Conservation (phyloP, 2,113 vertebrate genomes). For the Ailuropoda melanoleuca region DNA sequence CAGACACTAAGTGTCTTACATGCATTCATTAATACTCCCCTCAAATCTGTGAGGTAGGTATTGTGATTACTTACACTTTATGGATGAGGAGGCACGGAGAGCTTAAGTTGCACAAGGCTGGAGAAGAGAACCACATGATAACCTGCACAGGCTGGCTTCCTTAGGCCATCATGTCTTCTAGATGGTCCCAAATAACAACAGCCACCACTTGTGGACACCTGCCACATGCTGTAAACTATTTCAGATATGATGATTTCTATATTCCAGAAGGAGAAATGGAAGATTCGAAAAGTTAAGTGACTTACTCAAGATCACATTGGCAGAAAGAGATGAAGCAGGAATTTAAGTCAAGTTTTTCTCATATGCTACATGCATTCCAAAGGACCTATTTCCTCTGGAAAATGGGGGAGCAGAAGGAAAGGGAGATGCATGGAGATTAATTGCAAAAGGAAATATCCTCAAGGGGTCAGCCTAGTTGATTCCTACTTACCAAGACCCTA, state of each 20-base stretch:
- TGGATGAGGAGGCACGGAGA: neutral
- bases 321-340: neutral
- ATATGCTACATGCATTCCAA: neutral
- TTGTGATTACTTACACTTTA: neutral
- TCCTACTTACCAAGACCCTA: neutral
- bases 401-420: neutral
- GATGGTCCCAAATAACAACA: neutral
- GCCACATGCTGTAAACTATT: neutral
- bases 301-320: neutral
- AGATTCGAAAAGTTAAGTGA: neutral
- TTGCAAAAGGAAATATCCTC: neutral
- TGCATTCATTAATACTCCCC: neutral
- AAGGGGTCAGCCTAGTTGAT: neutral
- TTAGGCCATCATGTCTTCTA: neutral
- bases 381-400: neutral
- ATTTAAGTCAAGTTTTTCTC: neutral
- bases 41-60: too few species aligned
- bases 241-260: neutral
- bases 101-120: neutral
- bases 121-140: neutral
- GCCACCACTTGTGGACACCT: neutral
- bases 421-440: neutral
- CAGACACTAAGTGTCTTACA: neutral
- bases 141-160: rapidly evolving
- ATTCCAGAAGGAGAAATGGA: neutral